Evolutionary conservation across 35 echinoderm and acorn worm genomes (phyloP).

Genomic region (Holothuria glaberrima): DNA sequence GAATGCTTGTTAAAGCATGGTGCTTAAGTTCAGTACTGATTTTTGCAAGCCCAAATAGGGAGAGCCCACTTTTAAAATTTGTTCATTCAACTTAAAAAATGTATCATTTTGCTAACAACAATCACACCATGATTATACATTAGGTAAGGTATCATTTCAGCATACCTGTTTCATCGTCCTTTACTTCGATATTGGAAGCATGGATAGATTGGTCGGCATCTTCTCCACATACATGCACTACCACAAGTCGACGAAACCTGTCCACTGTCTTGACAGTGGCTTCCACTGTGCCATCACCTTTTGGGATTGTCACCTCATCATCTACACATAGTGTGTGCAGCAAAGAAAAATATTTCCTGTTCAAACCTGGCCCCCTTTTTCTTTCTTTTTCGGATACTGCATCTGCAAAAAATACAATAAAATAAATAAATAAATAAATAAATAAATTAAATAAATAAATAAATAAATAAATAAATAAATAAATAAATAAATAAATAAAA

Average conservation of each 20-base stretch:
- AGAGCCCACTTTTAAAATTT: background rate
- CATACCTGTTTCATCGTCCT: background rate
- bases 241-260: background rate
- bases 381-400: background rate
- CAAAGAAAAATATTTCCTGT: conserved; percentile 7
- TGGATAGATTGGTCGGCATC: background rate
- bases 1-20: no score
- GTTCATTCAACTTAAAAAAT: no score
- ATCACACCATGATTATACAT: background rate
- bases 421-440: background rate
- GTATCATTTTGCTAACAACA: conserved; percentile 3
- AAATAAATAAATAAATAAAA: no score
- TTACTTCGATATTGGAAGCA: background rate
- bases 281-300: background rate
- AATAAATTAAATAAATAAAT: no score
- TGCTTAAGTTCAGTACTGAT: background rate
- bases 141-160: background rate
- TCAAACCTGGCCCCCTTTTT: background rate
- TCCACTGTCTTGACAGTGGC: conserved; percentile 6
- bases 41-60: conserved; percentile 11
- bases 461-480: no score
- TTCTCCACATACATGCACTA: background rate
- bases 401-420: background rate
- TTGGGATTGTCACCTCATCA: background rate
- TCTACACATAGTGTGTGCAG: conserved; percentile 5